Conservation (phyloP, 1,140 invertebrate genomes). For the Phymastichus coffea region DNA sequence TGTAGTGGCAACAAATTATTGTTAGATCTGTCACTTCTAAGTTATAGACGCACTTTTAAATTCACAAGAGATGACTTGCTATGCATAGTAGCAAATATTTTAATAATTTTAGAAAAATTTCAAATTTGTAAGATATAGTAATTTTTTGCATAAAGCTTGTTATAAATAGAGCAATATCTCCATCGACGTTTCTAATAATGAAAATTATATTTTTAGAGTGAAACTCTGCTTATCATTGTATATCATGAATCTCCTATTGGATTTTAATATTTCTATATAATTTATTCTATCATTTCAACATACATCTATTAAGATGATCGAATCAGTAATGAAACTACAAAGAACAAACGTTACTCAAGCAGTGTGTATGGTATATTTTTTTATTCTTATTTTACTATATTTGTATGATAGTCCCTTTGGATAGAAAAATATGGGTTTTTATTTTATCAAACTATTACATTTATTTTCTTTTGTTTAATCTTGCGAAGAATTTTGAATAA, state of each 20-base stretch:
- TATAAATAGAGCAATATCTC: slow-evolving; percentile 2
- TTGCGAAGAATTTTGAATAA: too few relatives aligned
- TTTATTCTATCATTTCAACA: background rate
- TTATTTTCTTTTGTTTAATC: too few relatives aligned
- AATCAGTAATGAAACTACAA: background rate
- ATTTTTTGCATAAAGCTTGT: slow-evolving; percentile 17
- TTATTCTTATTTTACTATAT: slow-evolving; percentile 16
- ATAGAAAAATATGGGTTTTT: slow-evolving; percentile 20
- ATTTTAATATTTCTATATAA: too few relatives aligned
- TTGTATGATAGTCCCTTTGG: slow-evolving; percentile 6
- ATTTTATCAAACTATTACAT: too few relatives aligned
- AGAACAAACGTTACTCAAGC: background rate
- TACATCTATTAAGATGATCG: background rate
- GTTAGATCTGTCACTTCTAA: slow-evolving; percentile 17
- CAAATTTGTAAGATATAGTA: background rate
- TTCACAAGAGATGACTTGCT: slow-evolving; percentile 17
- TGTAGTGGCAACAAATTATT: slow-evolving; percentile 4
- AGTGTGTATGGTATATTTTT: background rate
- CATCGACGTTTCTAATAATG: slow-evolving; percentile 1
- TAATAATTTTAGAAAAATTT: background rate
- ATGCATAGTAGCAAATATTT: background rate
- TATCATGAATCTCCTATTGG: too few relatives aligned
- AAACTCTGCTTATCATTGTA: too few relatives aligned
- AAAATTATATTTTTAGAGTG: slow-evolving; percentile 12
- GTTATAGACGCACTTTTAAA: too few relatives aligned